phyloP scores from a whole-genome alignment of 2,113 vertebrate genomes.

The Campylomormyrus tamandua region DNA sequence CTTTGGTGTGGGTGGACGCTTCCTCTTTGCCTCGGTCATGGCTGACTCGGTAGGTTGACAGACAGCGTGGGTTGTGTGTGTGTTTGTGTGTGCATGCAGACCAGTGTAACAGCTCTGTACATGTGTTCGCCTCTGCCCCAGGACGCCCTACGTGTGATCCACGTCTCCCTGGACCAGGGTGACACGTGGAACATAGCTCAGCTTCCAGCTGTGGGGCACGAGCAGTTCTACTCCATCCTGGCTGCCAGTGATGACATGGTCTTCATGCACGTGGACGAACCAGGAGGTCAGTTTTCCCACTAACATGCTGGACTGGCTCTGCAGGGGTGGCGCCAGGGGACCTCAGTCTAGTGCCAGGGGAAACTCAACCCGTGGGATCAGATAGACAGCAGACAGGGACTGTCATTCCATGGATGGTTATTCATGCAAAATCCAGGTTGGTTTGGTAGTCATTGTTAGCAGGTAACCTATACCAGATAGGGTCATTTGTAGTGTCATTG shows the following conservation, averaged over 20 bases:
- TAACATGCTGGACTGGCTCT: neutral
- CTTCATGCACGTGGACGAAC: conserved; percentile 91
- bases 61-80: neutral
- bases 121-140: conserved; percentile 38
- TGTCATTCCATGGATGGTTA: neutral
- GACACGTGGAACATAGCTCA: conserved; percentile 87
- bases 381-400: neutral
- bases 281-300: conserved; percentile 64
- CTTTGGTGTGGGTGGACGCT: conserved; percentile 80
- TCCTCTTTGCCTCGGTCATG: conserved; percentile 89
- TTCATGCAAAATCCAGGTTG: neutral
- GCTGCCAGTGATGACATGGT: conserved; percentile 84
- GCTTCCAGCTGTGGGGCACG: conserved; percentile 82
- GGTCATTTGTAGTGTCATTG: neutral
- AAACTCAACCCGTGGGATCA: neutral
- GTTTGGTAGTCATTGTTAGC: neutral
- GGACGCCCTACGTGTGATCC: conserved; percentile 71
- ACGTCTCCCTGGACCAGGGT: conserved; percentile 79
- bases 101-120: neutral
- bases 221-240: conserved; percentile 91
- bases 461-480: neutral
- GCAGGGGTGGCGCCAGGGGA: neutral
- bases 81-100: neutral
- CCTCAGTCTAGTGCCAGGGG: neutral
- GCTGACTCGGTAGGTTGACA: conserved; percentile 66